Evolutionary conservation across 2,113 vertebrate species (phyloP), one percentile per base, ranked within the genome.

Genomic region (Coracopsis vasa): DNA sequence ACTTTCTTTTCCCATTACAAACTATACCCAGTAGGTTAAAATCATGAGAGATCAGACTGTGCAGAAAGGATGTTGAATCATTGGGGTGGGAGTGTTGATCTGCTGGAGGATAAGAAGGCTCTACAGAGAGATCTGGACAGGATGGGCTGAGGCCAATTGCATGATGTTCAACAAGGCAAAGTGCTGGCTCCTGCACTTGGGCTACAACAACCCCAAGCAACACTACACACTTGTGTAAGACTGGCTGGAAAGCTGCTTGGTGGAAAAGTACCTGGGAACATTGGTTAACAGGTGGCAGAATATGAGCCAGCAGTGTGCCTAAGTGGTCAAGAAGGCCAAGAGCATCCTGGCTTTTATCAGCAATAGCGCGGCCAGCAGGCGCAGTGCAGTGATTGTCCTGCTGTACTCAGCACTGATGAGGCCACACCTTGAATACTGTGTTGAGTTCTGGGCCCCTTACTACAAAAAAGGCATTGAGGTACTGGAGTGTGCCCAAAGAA

Each of bases 211-310:
- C 2, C 9, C 33, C 58, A 20, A 1, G 6, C 5, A 58, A 6
- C 1, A 3, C 20, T 41, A 72, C 10, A 39, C 41, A 5, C 11
- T 13, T 10, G 13, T 4, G 16, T 24, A 50, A 45, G 20, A 35
- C 28, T 21, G 39, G 4, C 25, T 91, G 33, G 6, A 50, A 58
- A 56, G 16, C 4, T 33, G 20, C 21, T 12, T 5, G 4, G 6
- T 0, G 0, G 31, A n/a, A 81, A 77, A 66, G 4, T 16, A 27
- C 10, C 24, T 39, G 4, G 7, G 5, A 6, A 1, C 11, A 11
- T 2, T 7, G 39, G 18, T n/a, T 3, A 6, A 0, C 13, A n/a
- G 10, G 18, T 5, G 4, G 25, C 16, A 53, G 31, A 29, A 11
- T 5, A 29, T 17, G 50, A 51, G 1, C 37, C 29, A 17, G 28